Evolutionary conservation across 2,797 vertebrate species (phyloP).

Genomic region (Mastacembelus armatus): DNA sequence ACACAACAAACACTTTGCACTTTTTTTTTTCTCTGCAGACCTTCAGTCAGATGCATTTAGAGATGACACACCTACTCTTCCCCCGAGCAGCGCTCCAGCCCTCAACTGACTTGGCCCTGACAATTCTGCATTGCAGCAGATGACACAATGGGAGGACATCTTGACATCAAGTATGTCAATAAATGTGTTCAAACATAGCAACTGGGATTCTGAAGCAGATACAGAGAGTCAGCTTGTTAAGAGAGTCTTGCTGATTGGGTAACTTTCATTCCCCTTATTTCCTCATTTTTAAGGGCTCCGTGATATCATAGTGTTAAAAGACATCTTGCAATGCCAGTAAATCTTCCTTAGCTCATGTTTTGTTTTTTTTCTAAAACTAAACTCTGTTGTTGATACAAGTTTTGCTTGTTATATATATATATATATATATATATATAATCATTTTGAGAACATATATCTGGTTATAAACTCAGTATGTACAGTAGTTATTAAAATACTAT

Average conservation of each 20-base stretch:
- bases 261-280: conserved; percentile 21
- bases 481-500: not conserved
- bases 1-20: not conserved
- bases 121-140: not conserved
- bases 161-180: conserved; percentile 10
- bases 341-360: conserved; percentile 7
- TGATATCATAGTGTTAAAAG: not conserved
- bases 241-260: conserved; percentile 38
- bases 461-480: conserved; percentile 5
- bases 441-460: conserved; percentile 9
- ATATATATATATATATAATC: too few relatives aligned
- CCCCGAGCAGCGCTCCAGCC: conserved; percentile 76
- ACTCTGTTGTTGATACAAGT: conserved; percentile 1
- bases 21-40: conserved; percentile 65
- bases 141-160: too few relatives aligned
- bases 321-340: not conserved
- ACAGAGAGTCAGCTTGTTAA: too few relatives aligned
- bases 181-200: not conserved
- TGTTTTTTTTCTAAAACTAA: conserved; percentile 5
- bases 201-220: not conserved
- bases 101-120: conserved; percentile 67
- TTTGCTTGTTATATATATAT: too few relatives aligned
- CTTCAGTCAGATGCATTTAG: conserved; percentile 81
- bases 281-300: not conserved
- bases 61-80: conserved; percentile 83